Evolutionary conservation across 2,113 vertebrate genomes (phyloP), one percentile per base, ranked within the genome.

Genomic region (Nansenia antarctica): DNA sequence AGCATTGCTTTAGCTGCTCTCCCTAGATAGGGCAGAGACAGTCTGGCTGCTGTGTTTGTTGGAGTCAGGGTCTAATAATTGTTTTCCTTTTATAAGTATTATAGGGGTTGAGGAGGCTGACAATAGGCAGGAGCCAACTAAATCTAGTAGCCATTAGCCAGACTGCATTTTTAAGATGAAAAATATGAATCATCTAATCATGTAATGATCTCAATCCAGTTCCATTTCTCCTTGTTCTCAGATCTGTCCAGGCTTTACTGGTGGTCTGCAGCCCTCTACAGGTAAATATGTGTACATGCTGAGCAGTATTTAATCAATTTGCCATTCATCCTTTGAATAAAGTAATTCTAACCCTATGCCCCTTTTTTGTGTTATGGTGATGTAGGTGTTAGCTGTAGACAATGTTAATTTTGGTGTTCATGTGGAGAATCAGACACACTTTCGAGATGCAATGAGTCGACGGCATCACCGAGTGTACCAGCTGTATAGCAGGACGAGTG

Each of bases 1-100:
- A 90, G 93, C 35, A 85, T 94, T 69, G 90, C 95, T 66, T n/a
- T 95, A 96, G 73, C 94, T 95, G 85, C 92, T 96, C 62, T 96
- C 70, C 15, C 24, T 30, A 29, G 9, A 29, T 61, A 80, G 81
- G 82, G 84, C 85, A 87, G 86, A 67, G 62, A 96, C 92, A 95
- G 94, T 88, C 89, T 94, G 83, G 95, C 94, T 29, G 95, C 94
- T 49, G 45, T n/a, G 11, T n/a, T n/a, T 49, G 15, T 49, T 49
- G 45, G 1, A 3, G 3, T 42, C 12, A 42, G 14, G 39, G 39
- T 18, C 18, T 42, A 0, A 42, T 42, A 42, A 42, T 15, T 42
- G 3, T n/a, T n/a, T n/a, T 15, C 39, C 3, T 5, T 42, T 42
- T 49, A n/a, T 49, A 14, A 22, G 20, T 20, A 49, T 49, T 49